Base-by-base conservation (phyloP, 1,140 invertebrate species). In the Dendroctonus ponderosae region DNA sequence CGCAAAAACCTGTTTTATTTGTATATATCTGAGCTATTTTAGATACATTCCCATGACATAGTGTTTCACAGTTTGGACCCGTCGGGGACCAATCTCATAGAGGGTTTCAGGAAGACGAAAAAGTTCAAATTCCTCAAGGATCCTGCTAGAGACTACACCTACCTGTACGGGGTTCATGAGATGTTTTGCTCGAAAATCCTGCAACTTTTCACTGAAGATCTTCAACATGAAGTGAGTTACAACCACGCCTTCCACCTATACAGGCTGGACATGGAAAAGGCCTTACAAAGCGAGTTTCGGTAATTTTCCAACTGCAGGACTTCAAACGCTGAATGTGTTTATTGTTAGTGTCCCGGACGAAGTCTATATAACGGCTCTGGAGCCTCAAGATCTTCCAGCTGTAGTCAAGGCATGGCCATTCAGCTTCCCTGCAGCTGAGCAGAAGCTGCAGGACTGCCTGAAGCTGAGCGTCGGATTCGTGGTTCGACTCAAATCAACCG, bases 61-160 rank as follows among this genome's bases (percentile, higher is more conserved):
- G n/a, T 62, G n/a, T 11, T 62, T 7, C 61, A 62, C 14, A 62
- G 61, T 26, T 15, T 62, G 11, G 61, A 62, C 12, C 12, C 38
- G 5, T 26, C 61, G 3, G 61, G 61, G 15, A 52, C 14, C 43
- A 62, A 62, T 9, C n/a, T 62, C 14, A 7, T 52, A 2, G 7
- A 62, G 4, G 61, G 50, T 8, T 11, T 62, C 2, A 15, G n/a
- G 14, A 7, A 52, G 0, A 62, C 49, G 12, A 6, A 62, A 14
- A 52, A 43, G 26, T 58, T 58, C 37, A 43, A 58, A 11, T 58
- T 58, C 11, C 56, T 14, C 11, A n/a, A 6, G 5, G 41, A 58
- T 46, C 56, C 56, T 44, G 56, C 56, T 26, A 58, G 56, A 26
- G 15, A 38, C 15, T 42, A 44, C 12, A 58, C 56, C 5, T 37